These are phyloP conservation scores for Pyrocoelia pectoralis DNA, from an alignment of 2,888 invertebrate genomes.

Conservation along the genomic window DNA sequence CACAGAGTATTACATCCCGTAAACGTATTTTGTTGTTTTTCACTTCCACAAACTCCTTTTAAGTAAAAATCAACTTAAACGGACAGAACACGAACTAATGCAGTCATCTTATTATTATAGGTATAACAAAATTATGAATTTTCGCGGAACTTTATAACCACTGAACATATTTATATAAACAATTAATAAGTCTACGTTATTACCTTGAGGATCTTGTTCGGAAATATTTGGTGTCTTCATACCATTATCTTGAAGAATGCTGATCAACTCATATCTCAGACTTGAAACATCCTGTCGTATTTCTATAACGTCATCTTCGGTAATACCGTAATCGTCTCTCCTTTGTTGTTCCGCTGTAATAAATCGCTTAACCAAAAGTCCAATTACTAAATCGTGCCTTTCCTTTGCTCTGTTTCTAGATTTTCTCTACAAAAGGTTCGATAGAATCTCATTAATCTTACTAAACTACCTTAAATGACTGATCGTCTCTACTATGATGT, in stretches of 20 bases:
- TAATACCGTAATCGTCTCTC: conserved; percentile 89
- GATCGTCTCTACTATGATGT: conserved; percentile 61
- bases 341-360: conserved; percentile 89
- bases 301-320: conserved; percentile 98
- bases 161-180: too few species aligned
- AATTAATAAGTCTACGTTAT: too few species aligned
- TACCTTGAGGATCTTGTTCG: conserved; percentile 70
- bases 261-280: conserved; percentile 89
- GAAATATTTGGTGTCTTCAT: conserved; percentile 83
- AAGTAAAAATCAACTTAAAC: too few species aligned
- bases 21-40: too few species aligned
- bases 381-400: conserved; percentile 86
- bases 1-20: conserved; percentile 2
- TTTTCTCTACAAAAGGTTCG: conserved; percentile 66
- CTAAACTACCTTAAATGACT: conserved; percentile 72
- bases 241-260: conserved; percentile 88
- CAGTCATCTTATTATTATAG: too few species aligned
- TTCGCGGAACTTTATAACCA: too few species aligned
- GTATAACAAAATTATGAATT: too few species aligned
- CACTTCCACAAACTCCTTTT: too few species aligned
- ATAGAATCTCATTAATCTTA: too few species aligned
- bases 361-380: conserved; percentile 80
- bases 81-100: too few species aligned
- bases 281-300: conserved; percentile 97
- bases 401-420: conserved; percentile 74